Base-by-base conservation (phyloP, 2,797 vertebrate genomes). In the Characodon lateralis region DNA sequence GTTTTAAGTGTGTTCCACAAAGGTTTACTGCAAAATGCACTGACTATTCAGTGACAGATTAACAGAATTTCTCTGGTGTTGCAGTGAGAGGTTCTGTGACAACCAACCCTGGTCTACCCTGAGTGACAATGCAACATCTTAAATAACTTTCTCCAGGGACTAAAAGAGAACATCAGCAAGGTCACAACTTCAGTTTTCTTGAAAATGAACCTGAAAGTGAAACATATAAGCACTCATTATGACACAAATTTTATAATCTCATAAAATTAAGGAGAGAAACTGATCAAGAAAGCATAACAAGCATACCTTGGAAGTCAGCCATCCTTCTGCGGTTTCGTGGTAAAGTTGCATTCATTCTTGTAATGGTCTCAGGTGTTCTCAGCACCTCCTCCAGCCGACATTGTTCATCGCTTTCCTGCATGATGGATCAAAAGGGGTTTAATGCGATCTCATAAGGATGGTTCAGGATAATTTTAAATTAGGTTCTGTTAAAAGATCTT, bases 361-460 rank as follows among this genome's bases (percentile, higher is more conserved):
- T 56, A 39, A 56, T 59, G 4, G 91, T 81, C 43, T 94, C 94
- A 0, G 95, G 93, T 1, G 94, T 95, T 56, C 69, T 93, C 80
- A 96, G 83, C 43, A 96, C 82, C 73, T 95, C 93, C 85, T 95
- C 95, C 77, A 96, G 83, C 72, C 79, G 86, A 28, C 74, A 55
- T 79, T 96, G 94, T 39, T 95, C 93, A 63, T 91, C 85, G 61
- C 71, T 83, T 26, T 93, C 92, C 94, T 94, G 59, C 35, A 71
- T 0, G 75, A 1, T 22, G 43, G 74, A 75, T 16, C 14, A 51
- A 74, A 14, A 71, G 18, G 20, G 2, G 14, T 18, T 79, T 51
- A 76, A 28, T 14, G 55, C 76, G 28, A 28, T 20, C 1, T 26
- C 6, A 16, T 18, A 14, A 1, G 18, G n/a, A 12, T 26, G 56